phyloP scores from a whole-genome alignment of 1,140 invertebrate species.

The Drosophila elegans region DNA sequence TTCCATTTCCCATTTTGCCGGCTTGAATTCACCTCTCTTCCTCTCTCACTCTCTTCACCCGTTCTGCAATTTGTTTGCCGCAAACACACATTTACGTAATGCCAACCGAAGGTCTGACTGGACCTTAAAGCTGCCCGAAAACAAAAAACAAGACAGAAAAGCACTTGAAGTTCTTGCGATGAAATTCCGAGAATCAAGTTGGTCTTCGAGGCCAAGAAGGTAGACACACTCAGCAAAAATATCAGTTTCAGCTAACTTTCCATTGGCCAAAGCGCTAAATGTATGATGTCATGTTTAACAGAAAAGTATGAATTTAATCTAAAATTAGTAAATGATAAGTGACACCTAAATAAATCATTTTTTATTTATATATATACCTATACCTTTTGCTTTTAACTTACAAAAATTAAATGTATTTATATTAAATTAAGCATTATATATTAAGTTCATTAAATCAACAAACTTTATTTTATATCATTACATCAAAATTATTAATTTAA shows the following conservation, averaged over 20 bases:
- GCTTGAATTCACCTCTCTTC: slow-evolving; percentile 3
- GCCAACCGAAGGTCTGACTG: slow-evolving; percentile 58
- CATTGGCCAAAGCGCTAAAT: neutral
- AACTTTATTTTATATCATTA: too few relatives aligned
- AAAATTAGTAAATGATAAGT: too few relatives aligned
- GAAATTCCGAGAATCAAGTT: slow-evolving; percentile 79
- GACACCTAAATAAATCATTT: too few relatives aligned
- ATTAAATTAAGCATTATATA: too few relatives aligned
- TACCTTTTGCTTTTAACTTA: too few relatives aligned
- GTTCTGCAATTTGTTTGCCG: slow-evolving; percentile 51
- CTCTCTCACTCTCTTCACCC: neutral
- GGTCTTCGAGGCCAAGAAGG: slow-evolving; percentile 40
- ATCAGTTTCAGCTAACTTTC: too few relatives aligned
- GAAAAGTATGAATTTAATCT: too few relatives aligned
- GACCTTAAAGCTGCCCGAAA: slow-evolving; percentile 47
- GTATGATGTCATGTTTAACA: neutral
- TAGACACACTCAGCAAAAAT: slow-evolving; percentile 8
- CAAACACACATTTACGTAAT: slow-evolving; percentile 54
- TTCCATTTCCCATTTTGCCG: slow-evolving; percentile 49
- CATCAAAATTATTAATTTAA: too few relatives aligned
- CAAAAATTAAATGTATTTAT: too few relatives aligned
- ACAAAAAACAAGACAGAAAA: slow-evolving; percentile 44
- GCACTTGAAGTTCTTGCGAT: slow-evolving; percentile 66
- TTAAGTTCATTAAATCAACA: too few relatives aligned
- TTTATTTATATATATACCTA: too few relatives aligned